Evolutionary conservation across 2,113 vertebrate species (phyloP).

Genomic region (Pampusana beccarii): DNA sequence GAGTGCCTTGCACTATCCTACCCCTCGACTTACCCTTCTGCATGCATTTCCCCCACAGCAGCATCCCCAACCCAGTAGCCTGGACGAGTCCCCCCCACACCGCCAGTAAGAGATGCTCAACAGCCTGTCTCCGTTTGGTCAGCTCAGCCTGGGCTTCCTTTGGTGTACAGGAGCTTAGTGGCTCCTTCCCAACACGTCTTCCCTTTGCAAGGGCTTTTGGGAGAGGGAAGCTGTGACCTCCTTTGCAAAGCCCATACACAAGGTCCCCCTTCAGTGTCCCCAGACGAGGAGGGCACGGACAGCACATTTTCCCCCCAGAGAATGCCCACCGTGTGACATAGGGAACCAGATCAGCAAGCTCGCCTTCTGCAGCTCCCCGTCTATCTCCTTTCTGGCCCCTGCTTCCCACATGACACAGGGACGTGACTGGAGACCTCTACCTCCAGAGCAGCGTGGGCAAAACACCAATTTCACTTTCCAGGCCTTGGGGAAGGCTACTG

Average conservation of each 20-base stretch:
- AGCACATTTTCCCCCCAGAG: fast-evolving
- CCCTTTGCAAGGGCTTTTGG: not conserved
- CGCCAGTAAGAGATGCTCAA: not conserved
- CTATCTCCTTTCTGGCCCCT: not conserved
- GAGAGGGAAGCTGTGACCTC: not conserved
- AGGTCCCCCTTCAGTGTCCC: not conserved
- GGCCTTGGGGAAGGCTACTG: not conserved
- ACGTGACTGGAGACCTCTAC: not conserved
- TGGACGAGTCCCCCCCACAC: not conserved
- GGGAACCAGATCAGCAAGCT: not conserved
- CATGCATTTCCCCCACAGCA: fast-evolving
- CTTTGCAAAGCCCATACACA: not conserved
- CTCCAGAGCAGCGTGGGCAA: not conserved
- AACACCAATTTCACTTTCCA: not conserved
- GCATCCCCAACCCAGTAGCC: not conserved
- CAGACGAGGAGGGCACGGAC: fast-evolving
- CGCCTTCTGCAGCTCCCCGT: not conserved
- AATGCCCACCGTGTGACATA: not conserved
- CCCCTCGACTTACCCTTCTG: too few relatives aligned
- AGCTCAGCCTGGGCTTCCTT: not conserved
- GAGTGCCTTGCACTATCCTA: not conserved
- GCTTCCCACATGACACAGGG: not conserved
- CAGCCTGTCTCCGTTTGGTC: fast-evolving
- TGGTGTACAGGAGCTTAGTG: not conserved
- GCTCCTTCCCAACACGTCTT: not conserved